Evolutionary conservation across 2,797 vertebrate species (phyloP).

Genomic region (Amniataba percoides): DNA sequence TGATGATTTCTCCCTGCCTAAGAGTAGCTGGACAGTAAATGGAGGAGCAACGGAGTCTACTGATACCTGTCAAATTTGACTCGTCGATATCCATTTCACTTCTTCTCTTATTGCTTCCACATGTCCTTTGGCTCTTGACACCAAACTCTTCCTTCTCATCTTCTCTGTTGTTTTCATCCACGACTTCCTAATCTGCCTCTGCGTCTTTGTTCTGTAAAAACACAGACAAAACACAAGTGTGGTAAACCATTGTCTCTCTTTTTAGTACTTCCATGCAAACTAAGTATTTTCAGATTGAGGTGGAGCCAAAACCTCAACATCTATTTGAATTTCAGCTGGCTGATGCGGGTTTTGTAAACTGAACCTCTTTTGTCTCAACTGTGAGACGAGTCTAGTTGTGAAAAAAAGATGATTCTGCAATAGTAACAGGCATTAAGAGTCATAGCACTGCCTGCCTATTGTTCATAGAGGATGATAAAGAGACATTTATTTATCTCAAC

Average conservation of each 20-base stretch:
- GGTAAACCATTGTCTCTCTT: constrained; percentile 12
- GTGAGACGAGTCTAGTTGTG: constrained; percentile 6
- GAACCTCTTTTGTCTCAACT: not conserved
- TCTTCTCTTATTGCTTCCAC: constrained; percentile 41
- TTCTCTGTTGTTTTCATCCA: constrained; percentile 21
- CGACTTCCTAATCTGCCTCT: constrained; percentile 17
- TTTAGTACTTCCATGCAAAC: constrained; percentile 22
- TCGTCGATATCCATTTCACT: constrained; percentile 49
- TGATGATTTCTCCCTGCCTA: not conserved
- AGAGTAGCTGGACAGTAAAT: constrained; percentile 12
- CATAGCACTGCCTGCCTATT: not conserved
- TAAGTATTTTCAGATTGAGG: constrained; percentile 23
- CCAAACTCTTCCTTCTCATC: constrained; percentile 16
- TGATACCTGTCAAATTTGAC: constrained; percentile 53
- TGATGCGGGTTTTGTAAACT: constrained; percentile 14
- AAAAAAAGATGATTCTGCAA: constrained; percentile 6
- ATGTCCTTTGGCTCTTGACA: constrained; percentile 47
- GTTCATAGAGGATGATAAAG: not conserved
- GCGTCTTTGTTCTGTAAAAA: constrained; percentile 9
- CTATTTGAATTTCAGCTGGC: constrained; percentile 22
- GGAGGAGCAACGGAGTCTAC: constrained; percentile 35
- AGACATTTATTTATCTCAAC: constrained; percentile 1
- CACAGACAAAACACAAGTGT: constrained; percentile 16
- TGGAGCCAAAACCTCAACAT: constrained; percentile 36
- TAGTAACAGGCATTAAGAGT: not conserved